Conservation (phyloP, 2,888 invertebrate genomes). For the Dasysyrphus albostriatus region DNA sequence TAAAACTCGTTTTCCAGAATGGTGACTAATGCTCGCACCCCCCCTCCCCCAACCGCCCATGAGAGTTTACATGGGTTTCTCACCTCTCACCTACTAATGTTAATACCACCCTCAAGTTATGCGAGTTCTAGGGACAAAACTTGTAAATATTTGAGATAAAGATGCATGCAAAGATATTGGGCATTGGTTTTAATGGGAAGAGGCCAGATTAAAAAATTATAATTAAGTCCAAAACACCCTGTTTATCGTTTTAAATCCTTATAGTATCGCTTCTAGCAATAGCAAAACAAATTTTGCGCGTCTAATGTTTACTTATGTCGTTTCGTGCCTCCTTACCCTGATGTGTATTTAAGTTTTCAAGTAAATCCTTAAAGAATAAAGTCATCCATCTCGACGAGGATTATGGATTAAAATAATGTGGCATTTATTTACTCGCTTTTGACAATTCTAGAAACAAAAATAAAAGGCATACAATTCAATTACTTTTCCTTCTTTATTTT, state of each 20-base stretch:
- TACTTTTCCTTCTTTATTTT: conserved; percentile 22
- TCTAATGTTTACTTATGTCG: conserved; percentile 40
- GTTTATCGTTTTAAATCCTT: conserved; percentile 3
- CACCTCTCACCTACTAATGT: too few relatives aligned
- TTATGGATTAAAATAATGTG: conserved; percentile 70
- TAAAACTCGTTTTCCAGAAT: too few relatives aligned
- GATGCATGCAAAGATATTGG: too few relatives aligned
- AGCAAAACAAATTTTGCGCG: conserved; percentile 31
- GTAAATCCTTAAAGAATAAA: conserved; percentile 49
- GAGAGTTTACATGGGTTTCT: too few relatives aligned
- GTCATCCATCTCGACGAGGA: conserved; percentile 63
- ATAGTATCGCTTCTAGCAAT: background rate
- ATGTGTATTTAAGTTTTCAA: background rate
- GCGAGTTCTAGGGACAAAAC: too few relatives aligned
- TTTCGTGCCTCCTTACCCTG: background rate
- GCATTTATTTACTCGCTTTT: conserved; percentile 65
- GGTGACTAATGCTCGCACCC: too few relatives aligned
- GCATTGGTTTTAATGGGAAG: too few relatives aligned
- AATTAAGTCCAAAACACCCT: background rate
- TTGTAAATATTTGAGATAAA: too few relatives aligned
- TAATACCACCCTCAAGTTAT: too few relatives aligned
- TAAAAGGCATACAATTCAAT: conserved; percentile 35
- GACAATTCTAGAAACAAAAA: conserved; percentile 49
- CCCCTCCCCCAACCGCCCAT: too few relatives aligned
- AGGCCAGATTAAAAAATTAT: too few relatives aligned